These are phyloP conservation scores for Helicoverpa zea DNA, from an alignment of 1,140 invertebrate species.

Conservation along the genomic window DNA sequence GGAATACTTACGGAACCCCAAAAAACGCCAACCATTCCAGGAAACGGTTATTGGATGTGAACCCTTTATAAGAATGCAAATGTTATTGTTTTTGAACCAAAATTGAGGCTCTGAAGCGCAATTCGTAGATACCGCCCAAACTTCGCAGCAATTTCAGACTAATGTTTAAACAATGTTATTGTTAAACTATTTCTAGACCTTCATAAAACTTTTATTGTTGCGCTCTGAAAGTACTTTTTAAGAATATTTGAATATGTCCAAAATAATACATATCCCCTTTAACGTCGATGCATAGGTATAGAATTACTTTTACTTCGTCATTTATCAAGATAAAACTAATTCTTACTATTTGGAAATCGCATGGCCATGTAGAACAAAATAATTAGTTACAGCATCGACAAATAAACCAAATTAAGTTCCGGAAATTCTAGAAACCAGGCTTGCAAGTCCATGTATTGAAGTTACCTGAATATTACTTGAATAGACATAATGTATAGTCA, in stretches of 20 bases:
- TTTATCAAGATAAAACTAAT: too few species aligned
- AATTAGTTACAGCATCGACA: too few species aligned
- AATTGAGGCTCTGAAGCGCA: slow-evolving; percentile 57
- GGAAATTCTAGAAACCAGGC: too few species aligned
- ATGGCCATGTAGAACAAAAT: too few species aligned
- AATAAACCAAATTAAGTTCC: too few species aligned
- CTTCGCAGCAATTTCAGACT: slow-evolving; percentile 2
- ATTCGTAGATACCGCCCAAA: slow-evolving; percentile 33
- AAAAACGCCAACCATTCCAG: slow-evolving; percentile 21
- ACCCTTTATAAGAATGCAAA: slow-evolving; percentile 69
- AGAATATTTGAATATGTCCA: neutral
- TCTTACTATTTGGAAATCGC: too few species aligned
- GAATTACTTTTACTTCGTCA: too few species aligned
- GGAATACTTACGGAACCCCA: neutral
- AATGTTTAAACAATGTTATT: slow-evolving; percentile 19
- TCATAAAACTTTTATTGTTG: slow-evolving; percentile 8
- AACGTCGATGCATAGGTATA: too few species aligned
- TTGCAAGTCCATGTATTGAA: too few species aligned
- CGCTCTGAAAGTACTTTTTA: neutral
- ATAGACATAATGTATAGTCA: too few species aligned
- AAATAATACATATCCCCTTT: neutral
- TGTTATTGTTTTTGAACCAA: slow-evolving; percentile 63
- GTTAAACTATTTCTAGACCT: slow-evolving; percentile 30
- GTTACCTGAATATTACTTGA: too few species aligned
- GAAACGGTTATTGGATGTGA: slow-evolving; percentile 56